Percentiles rank a stretch among this genome's conserved stretches.
Conservation (phyloP, 2,888 invertebrate species). For the Aphelenchoides bicaudatus region DNA sequence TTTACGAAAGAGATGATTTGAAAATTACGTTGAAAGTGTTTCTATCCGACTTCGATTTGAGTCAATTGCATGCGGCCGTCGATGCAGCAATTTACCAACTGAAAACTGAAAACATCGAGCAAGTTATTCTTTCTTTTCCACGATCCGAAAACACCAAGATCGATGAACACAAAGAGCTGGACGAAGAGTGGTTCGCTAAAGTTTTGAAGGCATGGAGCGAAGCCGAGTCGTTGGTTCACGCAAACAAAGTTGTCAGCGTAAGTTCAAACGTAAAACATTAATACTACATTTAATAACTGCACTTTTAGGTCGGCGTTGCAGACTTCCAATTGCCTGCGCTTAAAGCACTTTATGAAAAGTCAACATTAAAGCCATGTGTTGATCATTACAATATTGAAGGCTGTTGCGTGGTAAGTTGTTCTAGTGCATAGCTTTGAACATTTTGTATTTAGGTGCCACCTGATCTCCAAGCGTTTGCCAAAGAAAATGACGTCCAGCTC, state of each 20-base stretch:
- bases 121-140: slow-evolving; percentile 55
- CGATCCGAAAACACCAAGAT: slow-evolving; percentile 28
- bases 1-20: slow-evolving; percentile 57
- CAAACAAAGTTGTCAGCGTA: slow-evolving; percentile 45
- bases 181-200: slow-evolving; percentile 36
- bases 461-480: slow-evolving; percentile 81
- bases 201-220: slow-evolving; percentile 39
- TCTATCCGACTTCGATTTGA: slow-evolving; percentile 35
- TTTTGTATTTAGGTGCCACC: slow-evolving; percentile 69
- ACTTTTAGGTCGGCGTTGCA: slow-evolving; percentile 56
- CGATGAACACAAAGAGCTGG: slow-evolving; percentile 23
- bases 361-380: slow-evolving; percentile 47
- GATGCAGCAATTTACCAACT: slow-evolving; percentile 42
- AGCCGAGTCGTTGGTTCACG: slow-evolving; percentile 42
- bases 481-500: slow-evolving; percentile 82
- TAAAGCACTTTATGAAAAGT: slow-evolving; percentile 33
- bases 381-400: slow-evolving; percentile 56
- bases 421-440: not conserved
- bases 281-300: no score
- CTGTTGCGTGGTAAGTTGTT: slow-evolving; percentile 54
- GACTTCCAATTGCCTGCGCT: slow-evolving; percentile 50
- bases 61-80: slow-evolving; percentile 49
- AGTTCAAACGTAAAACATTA: no score
- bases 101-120: slow-evolving; percentile 50
- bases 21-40: slow-evolving; percentile 58